Base-by-base conservation (phyloP, 1,140 invertebrate species). In the Lepidurus arcticus region DNA sequence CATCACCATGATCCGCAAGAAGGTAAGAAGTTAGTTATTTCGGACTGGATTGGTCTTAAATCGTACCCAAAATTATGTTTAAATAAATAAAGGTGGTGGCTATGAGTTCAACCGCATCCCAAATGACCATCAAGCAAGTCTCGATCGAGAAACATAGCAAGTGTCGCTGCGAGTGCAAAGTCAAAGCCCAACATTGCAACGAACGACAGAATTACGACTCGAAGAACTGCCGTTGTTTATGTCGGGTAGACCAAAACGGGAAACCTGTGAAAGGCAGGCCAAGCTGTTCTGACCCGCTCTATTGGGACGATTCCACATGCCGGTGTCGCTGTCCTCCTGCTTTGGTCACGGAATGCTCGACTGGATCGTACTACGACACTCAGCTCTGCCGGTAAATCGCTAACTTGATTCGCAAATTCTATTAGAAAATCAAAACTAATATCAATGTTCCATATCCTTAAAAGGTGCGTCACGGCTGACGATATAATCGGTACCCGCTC, bases 291-390 rank as follows among this genome's bases (percentile, higher is more conserved):
- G 24, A 43, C 10, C 73, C 42, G 34, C 74, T 34, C 13, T 73
- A 78, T 45, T 78, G 78, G 78, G 78, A 78, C 26, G 78, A 78
- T 34, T 44, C 73, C 1, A 78, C 65, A 1, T 78, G 78, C 24
- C 44, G 75, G 16, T 78, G 78, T 45, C 73, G 78, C 21, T 78
- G 78, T 78, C 78, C 78, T 4, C 73, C 34, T 1, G 16, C 74
- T 7, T 26, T 24, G 9, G 73, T 26, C 43, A 44, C 73, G 24
- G 78, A 78, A 74, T 78, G 78, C n/a, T 78, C 78, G 13, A 78
- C 78, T 11, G 78, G 78, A 26, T 73, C 78, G 21, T 78, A 74
- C 42, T 78, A 43, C 73, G 65, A 73, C 26, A 44, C 78, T 9
- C 24, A 74, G 24, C 42, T 26, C 5, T 78, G 78, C 73, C 24